Evolutionary conservation across 2,888 invertebrate species (phyloP).

Genomic region (Aphidoletes aphidimyza): DNA sequence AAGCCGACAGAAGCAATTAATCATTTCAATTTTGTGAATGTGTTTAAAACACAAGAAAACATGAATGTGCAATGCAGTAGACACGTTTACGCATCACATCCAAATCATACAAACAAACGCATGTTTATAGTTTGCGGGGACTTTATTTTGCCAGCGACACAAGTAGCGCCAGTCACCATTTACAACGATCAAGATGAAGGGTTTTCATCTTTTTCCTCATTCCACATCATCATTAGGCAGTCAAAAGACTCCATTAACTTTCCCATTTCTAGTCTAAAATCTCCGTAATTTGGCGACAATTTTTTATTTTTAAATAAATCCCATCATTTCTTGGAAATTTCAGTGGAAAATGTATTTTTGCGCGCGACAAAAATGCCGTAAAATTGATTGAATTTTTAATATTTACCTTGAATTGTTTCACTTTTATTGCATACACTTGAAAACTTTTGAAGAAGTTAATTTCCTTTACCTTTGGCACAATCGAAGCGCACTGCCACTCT

Average conservation of each 20-base stretch:
- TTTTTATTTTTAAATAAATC: neutral
- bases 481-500: neutral
- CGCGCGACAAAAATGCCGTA: neutral
- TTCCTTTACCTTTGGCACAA: constrained; percentile 23
- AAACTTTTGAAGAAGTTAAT: constrained; percentile 14
- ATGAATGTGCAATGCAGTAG: neutral
- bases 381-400: neutral
- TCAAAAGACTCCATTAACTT: neutral
- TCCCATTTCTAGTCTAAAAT: neutral
- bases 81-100: constrained; percentile 43
- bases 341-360: no score
- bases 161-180: constrained; percentile 16
- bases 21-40: constrained; percentile 7
- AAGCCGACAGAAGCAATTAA: constrained; percentile 54
- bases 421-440: neutral
- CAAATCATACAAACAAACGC: constrained; percentile 43
- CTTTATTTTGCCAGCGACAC: constrained; percentile 6
- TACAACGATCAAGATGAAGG: neutral
- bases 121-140: constrained; percentile 40
- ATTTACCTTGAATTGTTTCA: neutral
- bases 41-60: no score
- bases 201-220: neutral
- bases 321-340: no score
- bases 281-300: neutral
- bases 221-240: neutral